Base-by-base conservation (phyloP, 2,797 vertebrate genomes). In the Ispidina lecontei region DNA sequence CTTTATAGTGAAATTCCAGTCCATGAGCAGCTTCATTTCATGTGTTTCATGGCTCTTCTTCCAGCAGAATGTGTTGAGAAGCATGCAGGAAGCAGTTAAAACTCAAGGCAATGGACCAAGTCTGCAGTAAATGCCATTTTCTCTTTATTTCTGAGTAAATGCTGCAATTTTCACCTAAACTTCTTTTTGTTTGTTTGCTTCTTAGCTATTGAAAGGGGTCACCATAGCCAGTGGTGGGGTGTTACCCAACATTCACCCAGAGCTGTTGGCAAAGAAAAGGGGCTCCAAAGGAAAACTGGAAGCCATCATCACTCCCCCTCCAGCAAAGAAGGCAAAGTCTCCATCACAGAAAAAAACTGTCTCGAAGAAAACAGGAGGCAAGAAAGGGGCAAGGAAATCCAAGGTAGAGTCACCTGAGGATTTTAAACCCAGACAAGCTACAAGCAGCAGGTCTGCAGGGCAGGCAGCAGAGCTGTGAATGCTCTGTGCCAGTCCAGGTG, bases 181-280 rank as follows among this genome's bases (percentile, higher is more conserved):
- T 26, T 88, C 65, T 46, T 23, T 2, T 18, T 31, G 22, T 64
- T 43, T 29, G 19, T 52, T 54, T 96, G 68, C 93, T 94, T 23
- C 64, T 89, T 95, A 99, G 99, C 95, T 99, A 91, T 98, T 99
- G 93, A 99, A 99, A 97, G 99, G 99, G 12, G 99, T 99, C 94
- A 99, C 99, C 94, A 99, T 99, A 59, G 99, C 99, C 81, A 99
- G 99, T 13, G 99, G 99, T 4, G 99, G 99, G 35, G 99, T 99
- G 88, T 97, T 99, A 94, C 99, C 99, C 92, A 99, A 99, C 97
- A 99, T 99, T 95, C 99, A 99, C 54, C 99, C 99, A 18, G 99
- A 99, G 97, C 97, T 99, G 81, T 89, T 99, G 95, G 98, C 99
- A 16, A 99, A 99, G 98, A 99, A 99, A 96, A 96, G 98, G 21